Percentiles rank a stretch among this genome's conserved stretches.
phyloP scores from a whole-genome alignment of 2,113 vertebrate species.

The Onychostoma macrolepis region DNA sequence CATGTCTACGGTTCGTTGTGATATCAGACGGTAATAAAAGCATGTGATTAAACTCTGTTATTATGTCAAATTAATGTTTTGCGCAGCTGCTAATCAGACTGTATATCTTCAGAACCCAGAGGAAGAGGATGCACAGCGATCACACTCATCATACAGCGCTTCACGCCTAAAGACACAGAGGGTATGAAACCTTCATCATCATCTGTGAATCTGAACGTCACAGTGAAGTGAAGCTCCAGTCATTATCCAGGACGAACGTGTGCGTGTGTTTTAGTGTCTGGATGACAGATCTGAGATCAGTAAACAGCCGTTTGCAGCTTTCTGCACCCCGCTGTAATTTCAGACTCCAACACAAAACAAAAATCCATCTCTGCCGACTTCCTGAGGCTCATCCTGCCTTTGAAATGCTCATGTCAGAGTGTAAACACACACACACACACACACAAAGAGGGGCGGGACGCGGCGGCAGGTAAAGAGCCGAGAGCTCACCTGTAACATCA shows the following conservation, averaged over 20 bases:
- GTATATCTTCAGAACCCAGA: neutral
- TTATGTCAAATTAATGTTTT: neutral
- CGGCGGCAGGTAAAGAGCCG: conserved; percentile 37
- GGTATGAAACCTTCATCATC: neutral
- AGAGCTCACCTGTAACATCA: conserved; percentile 50
- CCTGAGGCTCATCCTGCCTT: conserved; percentile 51
- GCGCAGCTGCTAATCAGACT: neutral
- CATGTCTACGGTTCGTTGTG: no score
- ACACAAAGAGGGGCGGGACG: conserved; percentile 42
- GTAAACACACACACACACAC: conserved; percentile 45
- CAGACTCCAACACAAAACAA: conserved; percentile 52
- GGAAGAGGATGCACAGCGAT: neutral
- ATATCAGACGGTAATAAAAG: no score
- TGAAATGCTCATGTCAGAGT: conserved; percentile 41
- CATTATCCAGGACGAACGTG: neutral
- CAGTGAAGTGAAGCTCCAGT: neutral
- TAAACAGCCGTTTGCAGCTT: conserved; percentile 42
- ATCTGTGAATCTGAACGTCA: neutral
- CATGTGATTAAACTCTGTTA: neutral
- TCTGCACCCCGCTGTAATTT: conserved; percentile 50
- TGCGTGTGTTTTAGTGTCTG: neutral
- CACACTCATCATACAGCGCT: neutral
- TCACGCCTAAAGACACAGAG: neutral
- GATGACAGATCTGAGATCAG: conserved; percentile 29
- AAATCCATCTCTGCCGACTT: conserved; percentile 45